These are phyloP conservation scores for Struthio camelus DNA, from an alignment of 2,113 vertebrate genomes.

Conservation along the genomic window DNA sequence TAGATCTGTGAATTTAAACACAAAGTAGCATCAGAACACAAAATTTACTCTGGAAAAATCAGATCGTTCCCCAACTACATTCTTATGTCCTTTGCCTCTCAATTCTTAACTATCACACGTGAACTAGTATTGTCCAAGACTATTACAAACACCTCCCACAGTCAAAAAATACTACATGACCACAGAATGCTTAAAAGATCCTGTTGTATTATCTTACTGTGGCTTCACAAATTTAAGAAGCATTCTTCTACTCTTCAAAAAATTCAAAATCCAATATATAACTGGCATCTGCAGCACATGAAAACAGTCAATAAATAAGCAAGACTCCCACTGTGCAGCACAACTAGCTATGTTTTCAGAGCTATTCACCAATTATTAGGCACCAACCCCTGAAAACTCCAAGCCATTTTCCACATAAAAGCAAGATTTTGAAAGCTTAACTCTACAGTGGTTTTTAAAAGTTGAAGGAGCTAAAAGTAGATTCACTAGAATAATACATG, in stretches of 20 bases:
- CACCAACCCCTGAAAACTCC: background rate
- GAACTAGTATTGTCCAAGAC: background rate
- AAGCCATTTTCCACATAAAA: background rate
- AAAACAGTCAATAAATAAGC: background rate
- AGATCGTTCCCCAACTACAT: background rate
- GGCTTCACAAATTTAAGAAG: background rate
- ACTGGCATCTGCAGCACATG: background rate
- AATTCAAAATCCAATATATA: background rate
- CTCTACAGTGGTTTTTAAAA: background rate
- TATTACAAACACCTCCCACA: background rate
- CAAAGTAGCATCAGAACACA: background rate
- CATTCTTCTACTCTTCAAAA: background rate
- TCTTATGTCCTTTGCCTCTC: background rate
- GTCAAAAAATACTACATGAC: background rate
- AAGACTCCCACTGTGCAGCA: background rate
- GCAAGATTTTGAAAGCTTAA: background rate
- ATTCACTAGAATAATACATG: background rate
- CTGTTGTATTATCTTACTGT: background rate
- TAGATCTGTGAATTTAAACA: constrained; percentile 84
- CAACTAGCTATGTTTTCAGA: background rate
- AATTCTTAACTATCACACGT: background rate
- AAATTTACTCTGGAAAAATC: background rate
- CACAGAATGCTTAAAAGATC: background rate
- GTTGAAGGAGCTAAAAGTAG: background rate
- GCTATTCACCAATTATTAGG: background rate